Conservation (phyloP, 2,797 vertebrate genomes). For the Discoglossus pictus region DNA sequence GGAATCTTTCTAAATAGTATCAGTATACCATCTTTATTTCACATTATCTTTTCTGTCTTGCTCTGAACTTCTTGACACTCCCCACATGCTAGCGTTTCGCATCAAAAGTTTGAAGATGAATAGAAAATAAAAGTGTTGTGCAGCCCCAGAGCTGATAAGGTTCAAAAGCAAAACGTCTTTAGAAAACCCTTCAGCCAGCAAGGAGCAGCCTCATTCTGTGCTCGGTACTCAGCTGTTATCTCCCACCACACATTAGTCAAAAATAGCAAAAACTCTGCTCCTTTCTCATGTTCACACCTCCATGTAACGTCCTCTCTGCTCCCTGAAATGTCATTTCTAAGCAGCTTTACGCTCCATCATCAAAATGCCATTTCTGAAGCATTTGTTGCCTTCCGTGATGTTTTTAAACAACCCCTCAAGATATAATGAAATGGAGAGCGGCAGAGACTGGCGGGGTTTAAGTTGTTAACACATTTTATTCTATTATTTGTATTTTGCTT, state of each 20-base stretch:
- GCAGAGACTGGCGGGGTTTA: constrained; percentile 28
- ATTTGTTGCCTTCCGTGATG: constrained; percentile 17
- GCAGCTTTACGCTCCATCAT: constrained; percentile 48
- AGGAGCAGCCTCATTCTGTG: constrained; percentile 42
- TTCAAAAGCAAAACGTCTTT: constrained; percentile 63
- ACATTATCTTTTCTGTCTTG: no score
- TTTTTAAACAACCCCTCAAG: constrained; percentile 50
- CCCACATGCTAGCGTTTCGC: constrained; percentile 62
- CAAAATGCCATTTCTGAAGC: constrained; percentile 52
- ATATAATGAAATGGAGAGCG: constrained; percentile 32
- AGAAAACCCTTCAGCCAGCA: constrained; percentile 57
- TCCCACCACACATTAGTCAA: constrained; percentile 56
- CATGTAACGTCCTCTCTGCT: constrained; percentile 51
- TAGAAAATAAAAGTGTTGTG: constrained; percentile 50
- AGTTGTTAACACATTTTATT: constrained; percentile 46
- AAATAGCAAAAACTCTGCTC: constrained; percentile 39
- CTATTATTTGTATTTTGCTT: constrained; percentile 34
- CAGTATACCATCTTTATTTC: no score
- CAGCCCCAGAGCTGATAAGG: constrained; percentile 65
- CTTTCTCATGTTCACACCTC: constrained; percentile 53
- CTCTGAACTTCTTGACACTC: constrained; percentile 62
- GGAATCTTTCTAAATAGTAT: no score
- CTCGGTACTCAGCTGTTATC: constrained; percentile 59
- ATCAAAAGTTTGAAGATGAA: constrained; percentile 62
- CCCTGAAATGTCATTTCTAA: constrained; percentile 57